These are phyloP conservation scores for Sterrhoptilus dennistouni DNA, from an alignment of 2,113 vertebrate species.

Conservation along the genomic window DNA sequence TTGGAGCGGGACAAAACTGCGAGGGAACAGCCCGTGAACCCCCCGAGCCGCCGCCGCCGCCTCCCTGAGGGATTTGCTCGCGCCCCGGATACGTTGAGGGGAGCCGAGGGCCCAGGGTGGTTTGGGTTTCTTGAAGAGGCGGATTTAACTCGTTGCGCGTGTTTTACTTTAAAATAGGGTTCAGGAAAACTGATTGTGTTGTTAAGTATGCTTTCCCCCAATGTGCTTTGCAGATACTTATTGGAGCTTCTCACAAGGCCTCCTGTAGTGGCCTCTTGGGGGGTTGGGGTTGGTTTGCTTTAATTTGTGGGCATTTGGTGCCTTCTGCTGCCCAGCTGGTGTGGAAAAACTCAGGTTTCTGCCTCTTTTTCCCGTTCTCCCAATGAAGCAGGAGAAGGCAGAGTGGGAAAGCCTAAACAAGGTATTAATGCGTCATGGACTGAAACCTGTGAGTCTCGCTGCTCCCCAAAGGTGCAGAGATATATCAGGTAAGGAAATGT, in stretches of 20 bases:
- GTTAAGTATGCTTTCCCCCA: rapidly evolving
- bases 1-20: neutral
- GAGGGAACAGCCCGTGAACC: rapidly evolving
- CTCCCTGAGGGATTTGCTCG: neutral
- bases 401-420: conserved; percentile 85
- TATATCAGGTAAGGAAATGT: conserved; percentile 72
- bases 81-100: neutral
- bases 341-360: neutral
- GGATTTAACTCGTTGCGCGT: neutral
- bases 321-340: neutral
- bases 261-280: neutral
- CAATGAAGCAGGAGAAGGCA: conserved; percentile 71
- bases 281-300: neutral
- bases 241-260: neutral
- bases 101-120: neutral
- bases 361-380: neutral
- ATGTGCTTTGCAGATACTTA: rapidly evolving
- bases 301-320: neutral
- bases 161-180: neutral
- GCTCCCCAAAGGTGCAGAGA: conserved; percentile 70
- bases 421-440: conserved; percentile 77
- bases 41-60: neutral
- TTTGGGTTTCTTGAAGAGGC: neutral
- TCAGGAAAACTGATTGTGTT: too few relatives aligned
- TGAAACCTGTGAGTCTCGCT: conserved; percentile 78